Conservation (phyloP, 53 echinoderm and acorn worm genomes). For the Echinometra lucunter region DNA sequence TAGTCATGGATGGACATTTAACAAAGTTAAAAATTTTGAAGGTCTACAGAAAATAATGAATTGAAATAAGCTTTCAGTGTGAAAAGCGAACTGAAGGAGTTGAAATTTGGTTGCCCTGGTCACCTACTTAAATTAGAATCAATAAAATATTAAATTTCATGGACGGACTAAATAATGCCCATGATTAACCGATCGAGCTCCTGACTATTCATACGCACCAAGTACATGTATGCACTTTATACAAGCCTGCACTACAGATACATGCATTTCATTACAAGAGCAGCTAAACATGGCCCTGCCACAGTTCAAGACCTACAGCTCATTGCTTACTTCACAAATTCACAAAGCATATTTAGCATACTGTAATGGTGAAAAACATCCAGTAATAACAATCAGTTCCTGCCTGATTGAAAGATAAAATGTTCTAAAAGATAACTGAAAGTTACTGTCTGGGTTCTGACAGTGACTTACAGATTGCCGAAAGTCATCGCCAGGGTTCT, state of each 20-base stretch:
- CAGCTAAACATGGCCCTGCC: not conserved
- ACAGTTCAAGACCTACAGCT: not conserved
- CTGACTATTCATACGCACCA: too few species aligned
- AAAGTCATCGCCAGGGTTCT: not conserved
- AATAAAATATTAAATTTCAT: too few species aligned
- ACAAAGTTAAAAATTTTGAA: too few species aligned
- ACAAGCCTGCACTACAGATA: not conserved
- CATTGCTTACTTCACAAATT: not conserved
- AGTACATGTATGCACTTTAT: too few species aligned
- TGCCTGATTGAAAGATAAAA: not conserved
- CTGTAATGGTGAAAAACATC: conserved; percentile 1
- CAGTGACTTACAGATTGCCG: not conserved
- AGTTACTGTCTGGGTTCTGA: not conserved
- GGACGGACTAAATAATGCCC: too few species aligned
- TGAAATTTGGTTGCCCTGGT: too few species aligned
- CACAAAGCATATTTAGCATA: conserved; percentile 18
- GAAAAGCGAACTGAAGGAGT: too few species aligned
- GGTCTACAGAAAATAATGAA: too few species aligned
- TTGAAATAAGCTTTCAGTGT: too few species aligned
- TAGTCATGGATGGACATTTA: too few species aligned
- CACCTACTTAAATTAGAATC: too few species aligned
- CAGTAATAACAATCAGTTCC: conserved; percentile 16
- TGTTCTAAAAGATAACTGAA: not conserved
- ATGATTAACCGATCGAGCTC: too few species aligned
- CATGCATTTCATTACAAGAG: not conserved